Percentiles rank a stretch among this genome's conserved stretches.
phyloP scores from a whole-genome alignment of 64 coral and sea anemone genomes.

The Montipora capricornis region DNA sequence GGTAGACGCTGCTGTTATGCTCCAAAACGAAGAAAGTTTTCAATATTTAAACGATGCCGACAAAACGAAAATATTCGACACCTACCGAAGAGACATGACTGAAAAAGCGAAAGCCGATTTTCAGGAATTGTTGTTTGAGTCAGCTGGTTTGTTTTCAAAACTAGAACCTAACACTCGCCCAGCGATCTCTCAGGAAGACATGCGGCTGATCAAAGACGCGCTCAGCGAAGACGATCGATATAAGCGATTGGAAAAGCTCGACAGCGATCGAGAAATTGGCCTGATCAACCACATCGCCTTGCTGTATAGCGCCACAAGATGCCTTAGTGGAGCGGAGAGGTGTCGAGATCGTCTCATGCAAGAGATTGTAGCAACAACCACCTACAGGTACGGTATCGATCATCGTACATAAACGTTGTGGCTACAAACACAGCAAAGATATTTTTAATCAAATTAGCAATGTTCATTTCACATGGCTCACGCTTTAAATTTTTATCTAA shows the following conservation, averaged over 20 bases:
- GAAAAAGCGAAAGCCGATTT: constrained; percentile 94
- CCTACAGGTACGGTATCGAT: constrained; percentile 76
- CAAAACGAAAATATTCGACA: constrained; percentile 86
- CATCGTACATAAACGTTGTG: background rate
- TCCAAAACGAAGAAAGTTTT: constrained; percentile 98
- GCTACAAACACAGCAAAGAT: background rate
- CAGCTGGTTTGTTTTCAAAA: constrained; percentile 91
- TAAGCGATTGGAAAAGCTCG: constrained; percentile 87
- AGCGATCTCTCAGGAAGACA: constrained; percentile 77
- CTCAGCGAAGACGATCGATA: constrained; percentile 87
- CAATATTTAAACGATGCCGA: constrained; percentile 89
- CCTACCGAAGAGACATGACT: constrained; percentile 86
- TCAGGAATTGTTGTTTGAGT: constrained; percentile 98
- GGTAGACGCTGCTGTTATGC: constrained; percentile 76
- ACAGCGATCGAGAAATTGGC: constrained; percentile 84
- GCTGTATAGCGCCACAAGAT: constrained; percentile 92
- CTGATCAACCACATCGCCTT: constrained; percentile 97
- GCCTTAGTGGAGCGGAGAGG: constrained; percentile 91
- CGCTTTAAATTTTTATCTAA: background rate
- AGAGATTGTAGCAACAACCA: constrained; percentile 95
- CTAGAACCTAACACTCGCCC: constrained; percentile 85
- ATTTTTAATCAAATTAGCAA: background rate
- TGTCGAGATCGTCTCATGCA: constrained; percentile 96
- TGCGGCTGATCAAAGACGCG: constrained; percentile 79
- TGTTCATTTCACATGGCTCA: background rate